Evolutionary conservation across 2,797 vertebrate genomes (phyloP).

Genomic region (Strix occidentalis): DNA sequence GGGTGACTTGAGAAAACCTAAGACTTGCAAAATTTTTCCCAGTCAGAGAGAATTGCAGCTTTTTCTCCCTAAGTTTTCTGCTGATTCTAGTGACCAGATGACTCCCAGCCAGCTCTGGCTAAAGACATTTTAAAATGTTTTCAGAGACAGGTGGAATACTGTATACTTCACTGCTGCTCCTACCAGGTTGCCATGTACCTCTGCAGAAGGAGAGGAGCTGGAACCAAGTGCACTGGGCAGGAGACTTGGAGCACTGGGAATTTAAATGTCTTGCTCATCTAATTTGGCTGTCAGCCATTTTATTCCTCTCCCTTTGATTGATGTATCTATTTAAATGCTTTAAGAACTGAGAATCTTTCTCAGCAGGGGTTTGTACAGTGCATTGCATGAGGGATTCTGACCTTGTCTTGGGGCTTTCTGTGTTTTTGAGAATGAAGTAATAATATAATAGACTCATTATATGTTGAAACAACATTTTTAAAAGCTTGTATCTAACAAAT

Average conservation of each 20-base stretch:
- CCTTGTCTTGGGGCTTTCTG: background rate
- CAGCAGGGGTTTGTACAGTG: constrained; percentile 4
- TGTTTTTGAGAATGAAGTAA: background rate
- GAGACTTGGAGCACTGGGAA: background rate
- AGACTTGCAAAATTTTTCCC: constrained; percentile 6
- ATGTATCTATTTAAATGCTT: constrained; percentile 27
- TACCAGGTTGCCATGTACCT: background rate
- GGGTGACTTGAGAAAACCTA: background rate
- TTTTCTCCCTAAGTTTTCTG: background rate
- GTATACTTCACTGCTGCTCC: background rate
- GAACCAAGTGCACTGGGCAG: background rate
- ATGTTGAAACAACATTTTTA: background rate
- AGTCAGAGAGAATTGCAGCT: background rate
- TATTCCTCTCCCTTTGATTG: background rate
- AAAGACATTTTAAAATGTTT: background rate
- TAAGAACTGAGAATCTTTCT: background rate
- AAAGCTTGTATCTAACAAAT: background rate
- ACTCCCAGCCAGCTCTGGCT: background rate
- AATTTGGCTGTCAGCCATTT: constrained; percentile 4
- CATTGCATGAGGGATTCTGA: constrained; percentile 12
- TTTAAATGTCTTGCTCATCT: background rate
- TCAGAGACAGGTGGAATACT: background rate
- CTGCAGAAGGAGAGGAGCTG: background rate
- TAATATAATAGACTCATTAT: background rate
- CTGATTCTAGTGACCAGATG: background rate